These are phyloP conservation scores for Enhydra lutris DNA, from an alignment of 2,113 vertebrate genomes.

Conservation along the genomic window DNA sequence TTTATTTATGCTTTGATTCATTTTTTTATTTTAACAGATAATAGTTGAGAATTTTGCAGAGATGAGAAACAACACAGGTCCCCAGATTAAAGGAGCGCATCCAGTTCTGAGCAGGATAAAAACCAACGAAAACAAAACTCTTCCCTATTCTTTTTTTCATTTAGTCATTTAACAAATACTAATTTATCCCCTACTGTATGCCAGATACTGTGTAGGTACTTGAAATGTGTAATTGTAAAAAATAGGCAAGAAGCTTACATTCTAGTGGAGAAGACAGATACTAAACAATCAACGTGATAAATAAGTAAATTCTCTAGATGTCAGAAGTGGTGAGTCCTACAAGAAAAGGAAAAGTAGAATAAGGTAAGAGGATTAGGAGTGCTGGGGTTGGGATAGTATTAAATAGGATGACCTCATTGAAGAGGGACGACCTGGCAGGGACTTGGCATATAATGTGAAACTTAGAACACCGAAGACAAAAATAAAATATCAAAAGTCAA, in stretches of 20 bases:
- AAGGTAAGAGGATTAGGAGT: not conserved
- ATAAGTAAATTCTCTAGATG: not conserved
- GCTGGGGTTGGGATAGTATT: not conserved
- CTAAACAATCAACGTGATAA: not conserved
- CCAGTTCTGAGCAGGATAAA: not conserved
- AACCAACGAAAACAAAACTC: not conserved
- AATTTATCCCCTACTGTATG: not conserved
- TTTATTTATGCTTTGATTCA: not conserved
- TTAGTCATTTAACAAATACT: not conserved
- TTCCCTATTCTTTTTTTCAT: not conserved
- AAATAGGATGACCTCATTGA: not conserved
- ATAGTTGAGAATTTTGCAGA: not conserved
- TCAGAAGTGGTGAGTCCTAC: not conserved
- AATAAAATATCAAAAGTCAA: not conserved
- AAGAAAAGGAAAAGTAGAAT: not conserved
- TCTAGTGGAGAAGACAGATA: not conserved
- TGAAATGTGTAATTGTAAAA: not conserved
- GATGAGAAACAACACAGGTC: not conserved
- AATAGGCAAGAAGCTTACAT: not conserved
- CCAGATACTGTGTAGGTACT: not conserved
- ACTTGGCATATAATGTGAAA: not conserved
- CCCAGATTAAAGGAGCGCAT: not conserved
- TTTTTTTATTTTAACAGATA: not conserved
- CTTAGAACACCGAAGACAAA: not conserved
- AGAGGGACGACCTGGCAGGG: not conserved